phyloP scores from a whole-genome alignment of 2,113 vertebrate genomes.

The Ceratotherium simum region DNA sequence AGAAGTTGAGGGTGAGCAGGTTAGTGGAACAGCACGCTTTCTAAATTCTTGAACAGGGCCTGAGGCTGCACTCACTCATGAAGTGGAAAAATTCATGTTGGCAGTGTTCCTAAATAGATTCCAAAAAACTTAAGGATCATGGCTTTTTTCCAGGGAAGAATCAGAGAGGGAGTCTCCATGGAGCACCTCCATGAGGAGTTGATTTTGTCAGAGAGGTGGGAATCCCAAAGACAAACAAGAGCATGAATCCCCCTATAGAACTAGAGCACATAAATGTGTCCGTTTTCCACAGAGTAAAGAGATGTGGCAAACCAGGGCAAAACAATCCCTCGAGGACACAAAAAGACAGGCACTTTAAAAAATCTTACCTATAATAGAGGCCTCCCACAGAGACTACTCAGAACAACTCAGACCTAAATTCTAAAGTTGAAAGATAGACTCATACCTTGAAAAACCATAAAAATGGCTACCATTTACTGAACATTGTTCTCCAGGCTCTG shows the following conservation, averaged over 20 bases:
- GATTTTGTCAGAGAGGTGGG: conserved; percentile 35
- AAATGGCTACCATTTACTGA: not conserved
- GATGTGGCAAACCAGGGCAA: conserved; percentile 62
- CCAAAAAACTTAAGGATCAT: not conserved
- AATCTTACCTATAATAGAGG: not conserved
- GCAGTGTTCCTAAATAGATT: conserved; percentile 49
- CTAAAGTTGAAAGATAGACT: conserved; percentile 13
- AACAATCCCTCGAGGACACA: conserved; percentile 28
- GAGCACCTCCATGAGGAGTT: not conserved
- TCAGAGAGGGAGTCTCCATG: conserved; percentile 31
- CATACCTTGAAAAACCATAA: conserved; percentile 25
- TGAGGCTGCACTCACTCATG: not conserved
- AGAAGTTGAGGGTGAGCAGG: conserved; percentile 66
- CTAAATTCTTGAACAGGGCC: conserved; percentile 62
- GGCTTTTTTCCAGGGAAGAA: conserved; percentile 29
- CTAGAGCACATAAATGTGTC: not conserved
- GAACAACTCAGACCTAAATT: conserved; percentile 35
- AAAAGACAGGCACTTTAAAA: not conserved
- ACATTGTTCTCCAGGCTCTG: not conserved
- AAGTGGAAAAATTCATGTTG: conserved; percentile 58
- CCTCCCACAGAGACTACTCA: conserved; percentile 33
- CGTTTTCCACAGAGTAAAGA: conserved; percentile 29
- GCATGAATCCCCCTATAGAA: conserved; percentile 13
- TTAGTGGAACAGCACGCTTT: conserved; percentile 31
- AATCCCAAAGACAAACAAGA: conserved; percentile 53